Percentiles rank a stretch among this genome's conserved stretches.
Conservation (phyloP, 2,888 invertebrate genomes). For the Atethmia centrago region DNA sequence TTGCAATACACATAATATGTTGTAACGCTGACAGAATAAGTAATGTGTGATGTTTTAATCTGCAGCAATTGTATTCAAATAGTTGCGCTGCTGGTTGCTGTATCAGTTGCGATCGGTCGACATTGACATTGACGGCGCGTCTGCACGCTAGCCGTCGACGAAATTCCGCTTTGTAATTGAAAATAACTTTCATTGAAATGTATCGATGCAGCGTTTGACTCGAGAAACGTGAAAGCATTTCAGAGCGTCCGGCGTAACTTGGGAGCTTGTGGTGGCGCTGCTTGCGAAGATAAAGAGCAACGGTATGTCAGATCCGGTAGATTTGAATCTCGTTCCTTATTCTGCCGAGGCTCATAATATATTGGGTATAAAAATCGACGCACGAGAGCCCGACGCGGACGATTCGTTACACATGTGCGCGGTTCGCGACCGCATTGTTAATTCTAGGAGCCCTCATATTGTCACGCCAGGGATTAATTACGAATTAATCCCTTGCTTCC, state of each 20-base stretch:
- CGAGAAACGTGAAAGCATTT: slow-evolving; percentile 70
- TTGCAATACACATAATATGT: slow-evolving; percentile 47
- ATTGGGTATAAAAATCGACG: slow-evolving; percentile 7
- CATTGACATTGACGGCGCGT: slow-evolving; percentile 83
- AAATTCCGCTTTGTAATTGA: slow-evolving; percentile 82
- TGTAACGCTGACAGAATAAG: slow-evolving; percentile 47
- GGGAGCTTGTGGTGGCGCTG: slow-evolving; percentile 18
- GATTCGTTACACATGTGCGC: slow-evolving; percentile 8
- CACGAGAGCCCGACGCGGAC: slow-evolving; percentile 15
- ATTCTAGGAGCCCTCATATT: slow-evolving; percentile 3
- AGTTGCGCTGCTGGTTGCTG: slow-evolving; percentile 55
- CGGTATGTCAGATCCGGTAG: not conserved
- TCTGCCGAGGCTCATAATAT: slow-evolving; percentile 18
- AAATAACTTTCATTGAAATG: slow-evolving; percentile 84
- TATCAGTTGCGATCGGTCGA: slow-evolving; percentile 65
- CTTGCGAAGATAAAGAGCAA: not conserved
- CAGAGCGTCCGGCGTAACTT: slow-evolving; percentile 28
- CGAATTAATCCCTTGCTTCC: too few relatives aligned
- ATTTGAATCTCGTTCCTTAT: slow-evolving; percentile 7
- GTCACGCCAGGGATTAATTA: not conserved
- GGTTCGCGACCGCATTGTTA: slow-evolving; percentile 25
- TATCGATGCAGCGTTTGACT: slow-evolving; percentile 54
- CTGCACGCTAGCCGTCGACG: slow-evolving; percentile 77
- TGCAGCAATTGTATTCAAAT: slow-evolving; percentile 66
- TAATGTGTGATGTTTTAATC: slow-evolving; percentile 61